Percentiles rank a stretch among this genome's conserved stretches.
Conservation (phyloP, 2,113 vertebrate species). For the Polyodon spathula region DNA sequence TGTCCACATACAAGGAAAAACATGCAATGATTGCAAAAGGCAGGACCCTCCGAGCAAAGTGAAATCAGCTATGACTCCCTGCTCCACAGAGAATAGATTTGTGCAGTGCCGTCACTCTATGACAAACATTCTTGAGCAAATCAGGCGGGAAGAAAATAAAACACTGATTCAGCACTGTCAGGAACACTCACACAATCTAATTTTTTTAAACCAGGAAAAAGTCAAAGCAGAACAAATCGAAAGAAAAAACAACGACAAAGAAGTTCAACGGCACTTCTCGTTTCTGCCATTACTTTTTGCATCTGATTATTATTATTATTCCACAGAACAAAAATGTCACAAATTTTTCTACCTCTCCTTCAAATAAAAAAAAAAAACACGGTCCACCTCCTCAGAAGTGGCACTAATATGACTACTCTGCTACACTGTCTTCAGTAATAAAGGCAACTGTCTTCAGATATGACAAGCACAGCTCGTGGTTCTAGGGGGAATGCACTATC, state of each 20-base stretch:
- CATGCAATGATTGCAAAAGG: too few species aligned
- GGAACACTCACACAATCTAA: not conserved
- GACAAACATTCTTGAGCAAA: slow-evolving; percentile 15
- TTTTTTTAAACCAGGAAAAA: slow-evolving; percentile 13
- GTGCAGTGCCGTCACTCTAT: slow-evolving; percentile 5
- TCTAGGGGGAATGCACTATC: not conserved
- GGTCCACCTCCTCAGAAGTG: slow-evolving; percentile 20
- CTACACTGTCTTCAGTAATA: slow-evolving; percentile 33
- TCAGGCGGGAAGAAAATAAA: slow-evolving; percentile 12
- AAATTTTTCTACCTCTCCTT: slow-evolving; percentile 15
- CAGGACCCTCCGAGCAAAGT: too few species aligned
- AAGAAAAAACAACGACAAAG: slow-evolving; percentile 24
- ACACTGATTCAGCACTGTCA: not conserved
- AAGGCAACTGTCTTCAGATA: slow-evolving; percentile 32
- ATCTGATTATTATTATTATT: slow-evolving; percentile 22
- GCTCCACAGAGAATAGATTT: not conserved
- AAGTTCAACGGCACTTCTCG: slow-evolving; percentile 40
- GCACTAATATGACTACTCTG: slow-evolving; percentile 37
- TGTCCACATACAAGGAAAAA: too few species aligned
- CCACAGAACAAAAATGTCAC: slow-evolving; percentile 26
- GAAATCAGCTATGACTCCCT: too few species aligned
- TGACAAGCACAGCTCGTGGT: slow-evolving; percentile 33
- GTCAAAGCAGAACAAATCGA: not conserved
- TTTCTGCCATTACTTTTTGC: slow-evolving; percentile 21
- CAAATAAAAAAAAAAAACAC: slow-evolving; percentile 16